Conservation (phyloP, 2,113 vertebrate genomes). For the Aptenodytes patagonicus region DNA sequence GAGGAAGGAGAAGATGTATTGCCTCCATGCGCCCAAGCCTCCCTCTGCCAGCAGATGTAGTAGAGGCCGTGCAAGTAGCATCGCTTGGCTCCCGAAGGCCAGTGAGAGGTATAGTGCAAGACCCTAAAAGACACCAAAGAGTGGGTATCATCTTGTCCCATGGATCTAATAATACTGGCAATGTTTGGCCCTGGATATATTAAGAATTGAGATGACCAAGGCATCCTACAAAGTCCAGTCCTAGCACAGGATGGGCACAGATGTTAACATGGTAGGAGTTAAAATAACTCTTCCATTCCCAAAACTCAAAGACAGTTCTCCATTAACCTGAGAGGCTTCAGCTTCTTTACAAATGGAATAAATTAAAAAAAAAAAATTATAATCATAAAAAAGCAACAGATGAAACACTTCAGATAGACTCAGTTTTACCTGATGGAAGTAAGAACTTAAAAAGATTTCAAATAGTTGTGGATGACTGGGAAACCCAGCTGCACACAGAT, state of each 20-base stretch:
- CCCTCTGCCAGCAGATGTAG: background rate
- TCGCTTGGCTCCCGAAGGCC: background rate
- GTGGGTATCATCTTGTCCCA: no score
- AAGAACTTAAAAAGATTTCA: background rate
- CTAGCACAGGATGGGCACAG: background rate
- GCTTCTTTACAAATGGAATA: background rate
- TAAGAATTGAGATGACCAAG: background rate
- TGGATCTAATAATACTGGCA: background rate
- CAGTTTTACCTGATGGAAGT: background rate
- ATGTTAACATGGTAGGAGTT: background rate
- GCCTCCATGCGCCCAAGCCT: background rate
- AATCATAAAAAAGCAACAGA: rapidly evolving
- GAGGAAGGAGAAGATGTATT: background rate
- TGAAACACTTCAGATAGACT: no score
- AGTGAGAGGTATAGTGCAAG: no score
- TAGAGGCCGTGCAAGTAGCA: background rate
- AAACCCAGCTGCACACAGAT: background rate
- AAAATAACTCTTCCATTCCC: background rate
- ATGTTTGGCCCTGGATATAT: rapidly evolving
- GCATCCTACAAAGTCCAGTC: background rate
- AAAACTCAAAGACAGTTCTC: background rate
- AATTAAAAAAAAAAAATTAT: background rate
- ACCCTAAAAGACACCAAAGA: background rate
- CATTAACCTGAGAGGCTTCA: background rate
- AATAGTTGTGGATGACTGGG: background rate